A percentile compares a stretch with the other conserved stretches of the same genome.
Conservation (phyloP, 1,140 invertebrate genomes). For the Ptiloglossa arizonensis region DNA sequence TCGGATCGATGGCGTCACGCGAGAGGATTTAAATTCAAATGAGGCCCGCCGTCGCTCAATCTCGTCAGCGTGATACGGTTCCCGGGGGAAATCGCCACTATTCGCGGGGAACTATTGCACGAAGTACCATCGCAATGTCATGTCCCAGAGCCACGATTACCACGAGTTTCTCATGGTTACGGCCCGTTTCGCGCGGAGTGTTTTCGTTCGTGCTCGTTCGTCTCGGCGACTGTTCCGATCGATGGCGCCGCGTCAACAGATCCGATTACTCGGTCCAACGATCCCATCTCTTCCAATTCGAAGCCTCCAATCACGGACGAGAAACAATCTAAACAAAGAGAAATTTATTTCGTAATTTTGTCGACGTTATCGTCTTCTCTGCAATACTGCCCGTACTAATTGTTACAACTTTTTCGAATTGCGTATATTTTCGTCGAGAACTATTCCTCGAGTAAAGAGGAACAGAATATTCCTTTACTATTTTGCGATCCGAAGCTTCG, state of each 20-base stretch:
- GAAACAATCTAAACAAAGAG: no score
- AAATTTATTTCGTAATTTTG: no score
- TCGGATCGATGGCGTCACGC: background rate
- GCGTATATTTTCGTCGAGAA: no score
- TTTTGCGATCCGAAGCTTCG: no score
- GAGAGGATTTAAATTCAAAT: conserved; percentile 9
- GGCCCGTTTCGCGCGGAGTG: background rate
- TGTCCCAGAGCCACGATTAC: background rate
- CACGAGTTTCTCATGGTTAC: background rate
- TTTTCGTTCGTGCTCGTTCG: background rate
- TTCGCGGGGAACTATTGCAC: background rate
- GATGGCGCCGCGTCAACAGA: background rate
- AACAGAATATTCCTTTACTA: no score
- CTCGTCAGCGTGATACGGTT: background rate
- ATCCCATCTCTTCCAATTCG: background rate
- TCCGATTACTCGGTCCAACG: background rate
- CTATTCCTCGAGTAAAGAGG: no score
- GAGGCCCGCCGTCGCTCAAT: background rate
- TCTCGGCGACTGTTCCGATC: background rate
- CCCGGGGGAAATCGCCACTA: conserved; percentile 4
- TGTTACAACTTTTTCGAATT: no score
- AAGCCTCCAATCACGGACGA: background rate
- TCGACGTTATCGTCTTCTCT: no score
- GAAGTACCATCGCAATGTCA: background rate
- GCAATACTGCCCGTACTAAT: no score